phyloP scores from a whole-genome alignment of 2,888 invertebrate genomes.

The Plagodis dolabraria region DNA sequence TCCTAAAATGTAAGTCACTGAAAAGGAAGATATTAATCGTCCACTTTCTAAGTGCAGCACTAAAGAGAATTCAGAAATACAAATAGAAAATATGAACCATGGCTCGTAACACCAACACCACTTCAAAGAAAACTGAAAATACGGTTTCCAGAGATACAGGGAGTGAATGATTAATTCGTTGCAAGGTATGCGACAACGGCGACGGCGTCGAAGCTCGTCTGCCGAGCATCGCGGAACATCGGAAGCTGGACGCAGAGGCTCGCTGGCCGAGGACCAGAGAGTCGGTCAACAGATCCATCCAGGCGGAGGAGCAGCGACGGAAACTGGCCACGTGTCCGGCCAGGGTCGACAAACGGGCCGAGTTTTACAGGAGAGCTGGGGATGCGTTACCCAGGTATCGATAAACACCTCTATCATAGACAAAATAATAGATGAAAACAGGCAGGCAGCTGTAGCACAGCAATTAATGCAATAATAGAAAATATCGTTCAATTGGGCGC shows the following conservation, averaged over 20 bases:
- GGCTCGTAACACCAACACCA: too few species aligned
- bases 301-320: conserved; percentile 45
- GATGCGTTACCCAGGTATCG: conserved; percentile 67
- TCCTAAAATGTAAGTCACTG: too few species aligned
- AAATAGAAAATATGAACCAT: too few species aligned
- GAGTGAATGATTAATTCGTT: not conserved
- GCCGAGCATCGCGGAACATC: conserved; percentile 75
- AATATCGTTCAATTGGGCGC: too few species aligned
- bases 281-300: conserved; percentile 36
- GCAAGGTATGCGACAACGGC: conserved; percentile 60
- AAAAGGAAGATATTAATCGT: too few species aligned
- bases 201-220: conserved; percentile 64
- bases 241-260: conserved; percentile 50
- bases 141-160: too few species aligned
- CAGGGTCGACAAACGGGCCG: conserved; percentile 54
- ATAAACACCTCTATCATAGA: not conserved
- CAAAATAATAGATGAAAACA: too few species aligned
- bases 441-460: too few species aligned
- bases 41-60: too few species aligned
- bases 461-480: too few species aligned
- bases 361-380: conserved; percentile 67
- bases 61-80: too few species aligned
- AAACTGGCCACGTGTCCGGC: conserved; percentile 60
- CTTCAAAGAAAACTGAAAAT: too few species aligned
- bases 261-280: conserved; percentile 13